These are phyloP conservation scores for Drosophila pectinifera DNA, from an alignment of 1,140 invertebrate genomes.

Conservation along the genomic window DNA sequence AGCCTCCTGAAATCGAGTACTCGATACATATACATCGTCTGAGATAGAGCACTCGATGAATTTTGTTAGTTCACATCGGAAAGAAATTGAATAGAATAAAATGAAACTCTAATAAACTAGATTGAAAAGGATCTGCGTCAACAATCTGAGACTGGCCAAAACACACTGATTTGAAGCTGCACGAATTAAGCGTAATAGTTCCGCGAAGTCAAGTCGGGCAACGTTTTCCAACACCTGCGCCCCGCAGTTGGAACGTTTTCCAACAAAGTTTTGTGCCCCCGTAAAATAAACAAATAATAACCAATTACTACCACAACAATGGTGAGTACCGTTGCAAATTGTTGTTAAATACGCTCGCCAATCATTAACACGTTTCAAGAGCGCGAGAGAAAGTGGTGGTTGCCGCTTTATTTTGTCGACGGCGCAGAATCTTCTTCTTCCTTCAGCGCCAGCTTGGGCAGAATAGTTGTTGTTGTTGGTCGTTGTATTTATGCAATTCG, in stretches of 20 bases:
- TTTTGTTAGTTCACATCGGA: not conserved
- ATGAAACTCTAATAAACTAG: not conserved
- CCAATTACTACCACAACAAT: slow-evolving; percentile 48
- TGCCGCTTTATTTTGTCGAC: slow-evolving; percentile 25
- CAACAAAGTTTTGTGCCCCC: slow-evolving; percentile 41
- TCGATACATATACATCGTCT: not conserved
- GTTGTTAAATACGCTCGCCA: too few relatives aligned
- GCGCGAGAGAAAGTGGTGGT: slow-evolving; percentile 13
- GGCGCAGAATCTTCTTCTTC: slow-evolving; percentile 45
- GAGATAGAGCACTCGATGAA: not conserved
- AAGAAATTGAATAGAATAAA: not conserved
- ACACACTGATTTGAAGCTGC: not conserved
- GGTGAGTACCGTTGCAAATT: slow-evolving; percentile 40
- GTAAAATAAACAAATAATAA: slow-evolving; percentile 65
- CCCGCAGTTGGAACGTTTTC: slow-evolving; percentile 26
- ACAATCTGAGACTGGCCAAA: not conserved
- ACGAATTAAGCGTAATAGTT: not conserved
- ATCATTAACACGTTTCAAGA: not conserved
- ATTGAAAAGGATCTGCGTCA: not conserved
- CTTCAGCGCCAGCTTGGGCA: slow-evolving; percentile 61
- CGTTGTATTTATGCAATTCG: slow-evolving; percentile 75
- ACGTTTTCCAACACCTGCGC: slow-evolving; percentile 29
- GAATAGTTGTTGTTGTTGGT: slow-evolving; percentile 53
- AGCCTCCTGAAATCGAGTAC: not conserved
- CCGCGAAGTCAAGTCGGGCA: slow-evolving; percentile 6